Percentiles rank a stretch among this genome's conserved stretches.
Conservation (phyloP, 2,797 vertebrate genomes). For the Labeo calbasu region DNA sequence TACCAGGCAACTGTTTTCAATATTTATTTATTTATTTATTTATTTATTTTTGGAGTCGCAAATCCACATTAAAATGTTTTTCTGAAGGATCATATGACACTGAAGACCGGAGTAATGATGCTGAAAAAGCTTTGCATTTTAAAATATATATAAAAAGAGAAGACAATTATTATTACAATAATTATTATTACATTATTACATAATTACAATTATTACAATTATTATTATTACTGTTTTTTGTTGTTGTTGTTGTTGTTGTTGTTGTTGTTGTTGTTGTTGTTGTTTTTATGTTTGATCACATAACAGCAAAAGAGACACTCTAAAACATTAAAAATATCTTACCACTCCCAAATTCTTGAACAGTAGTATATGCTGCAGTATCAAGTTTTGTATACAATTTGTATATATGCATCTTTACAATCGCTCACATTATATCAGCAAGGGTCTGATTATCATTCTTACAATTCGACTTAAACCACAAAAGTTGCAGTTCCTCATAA, state of each 20-base stretch:
- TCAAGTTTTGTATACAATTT: neutral
- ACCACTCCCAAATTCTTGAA: neutral
- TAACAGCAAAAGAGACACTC: neutral
- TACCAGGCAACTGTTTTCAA: too few relatives aligned
- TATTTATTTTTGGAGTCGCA: neutral
- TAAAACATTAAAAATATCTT: neutral
- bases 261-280: too few relatives aligned
- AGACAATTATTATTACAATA: too few relatives aligned
- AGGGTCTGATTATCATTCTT: constrained; percentile 4
- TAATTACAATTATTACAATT: too few relatives aligned
- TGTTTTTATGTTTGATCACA: too few relatives aligned
- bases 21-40: too few relatives aligned
- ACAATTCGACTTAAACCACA: neutral
- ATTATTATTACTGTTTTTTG: too few relatives aligned
- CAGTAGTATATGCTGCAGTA: neutral
- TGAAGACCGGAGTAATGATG: neutral
- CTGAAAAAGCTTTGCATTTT: neutral
- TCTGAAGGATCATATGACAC: neutral
- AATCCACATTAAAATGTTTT: neutral
- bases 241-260: too few relatives aligned
- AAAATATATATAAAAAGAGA: neutral
- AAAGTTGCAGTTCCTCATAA: neutral
- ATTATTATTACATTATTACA: too few relatives aligned
- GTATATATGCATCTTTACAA: neutral
- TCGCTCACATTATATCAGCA: neutral